Conservation (phyloP, 2,113 vertebrate species). For the Spea multiplicata region DNA sequence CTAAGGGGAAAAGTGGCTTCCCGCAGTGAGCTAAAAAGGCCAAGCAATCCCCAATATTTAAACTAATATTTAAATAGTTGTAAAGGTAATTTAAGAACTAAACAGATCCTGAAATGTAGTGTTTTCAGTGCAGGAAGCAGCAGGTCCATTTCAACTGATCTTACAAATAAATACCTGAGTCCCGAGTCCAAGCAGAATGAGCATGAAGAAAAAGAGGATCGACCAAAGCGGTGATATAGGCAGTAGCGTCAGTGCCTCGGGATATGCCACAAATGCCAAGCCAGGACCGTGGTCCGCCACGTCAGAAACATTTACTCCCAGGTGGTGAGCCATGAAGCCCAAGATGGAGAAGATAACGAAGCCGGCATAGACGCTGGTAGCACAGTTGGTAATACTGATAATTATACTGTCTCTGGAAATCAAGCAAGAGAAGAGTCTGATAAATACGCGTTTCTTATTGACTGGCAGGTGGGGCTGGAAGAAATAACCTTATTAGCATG, state of each 20-base stretch:
- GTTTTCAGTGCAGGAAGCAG: too few species aligned
- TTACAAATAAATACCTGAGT: constrained; percentile 78
- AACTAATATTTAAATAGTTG: too few species aligned
- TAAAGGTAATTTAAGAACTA: too few species aligned
- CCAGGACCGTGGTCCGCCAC: constrained; percentile 95
- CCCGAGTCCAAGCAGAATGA: constrained; percentile 92
- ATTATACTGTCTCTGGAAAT: constrained; percentile 91
- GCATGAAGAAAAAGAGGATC: constrained; percentile 98
- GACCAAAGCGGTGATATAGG: constrained; percentile 95
- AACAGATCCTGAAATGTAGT: too few species aligned
- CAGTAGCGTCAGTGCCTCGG: constrained; percentile 91
- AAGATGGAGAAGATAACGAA: constrained; percentile 99
- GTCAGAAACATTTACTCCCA: constrained; percentile 88
- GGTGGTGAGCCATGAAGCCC: constrained; percentile 94
- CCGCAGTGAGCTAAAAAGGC: too few species aligned
- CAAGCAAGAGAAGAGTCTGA: neutral
- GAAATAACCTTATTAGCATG: too few species aligned
- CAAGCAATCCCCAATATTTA: too few species aligned
- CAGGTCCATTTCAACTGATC: too few species aligned
- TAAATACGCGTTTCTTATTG: neutral
- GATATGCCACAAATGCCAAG: constrained; percentile 94
- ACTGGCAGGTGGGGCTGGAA: too few species aligned
- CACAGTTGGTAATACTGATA: constrained; percentile 97
- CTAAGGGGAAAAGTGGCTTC: too few species aligned
- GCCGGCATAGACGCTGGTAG: constrained; percentile 92